phyloP scores from a whole-genome alignment of 2,113 vertebrate genomes.

The Tenebrosternarchus preto region DNA sequence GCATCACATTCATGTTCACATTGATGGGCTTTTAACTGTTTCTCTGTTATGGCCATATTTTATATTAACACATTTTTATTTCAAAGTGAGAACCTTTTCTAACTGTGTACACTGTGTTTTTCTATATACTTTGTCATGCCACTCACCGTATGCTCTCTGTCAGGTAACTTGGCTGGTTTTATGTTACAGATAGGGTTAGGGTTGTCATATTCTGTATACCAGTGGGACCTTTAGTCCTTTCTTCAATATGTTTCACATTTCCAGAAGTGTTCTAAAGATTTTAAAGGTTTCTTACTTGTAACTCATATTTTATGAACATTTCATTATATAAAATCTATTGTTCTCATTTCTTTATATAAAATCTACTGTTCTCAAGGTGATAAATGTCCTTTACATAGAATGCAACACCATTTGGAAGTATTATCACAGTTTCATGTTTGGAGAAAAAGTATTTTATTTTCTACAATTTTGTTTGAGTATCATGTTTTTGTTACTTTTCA shows the following conservation, averaged over 20 bases:
- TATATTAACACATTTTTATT: conserved; percentile 52
- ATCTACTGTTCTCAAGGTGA: conserved; percentile 1
- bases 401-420: conserved; percentile 42
- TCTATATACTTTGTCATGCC: conserved; percentile 57
- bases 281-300: conserved; percentile 39
- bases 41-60: conserved; percentile 37
- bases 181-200: conserved; percentile 63
- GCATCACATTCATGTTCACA: conserved; percentile 17
- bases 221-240: conserved; percentile 18
- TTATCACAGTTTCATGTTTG: conserved; percentile 44
- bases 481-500: conserved; percentile 28
- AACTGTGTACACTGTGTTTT: conserved; percentile 63
- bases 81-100: conserved; percentile 45
- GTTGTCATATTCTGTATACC: conserved; percentile 63
- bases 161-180: conserved; percentile 66
- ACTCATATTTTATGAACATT: conserved; percentile 34
- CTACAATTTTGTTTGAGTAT: conserved; percentile 16
- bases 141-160: conserved; percentile 66
- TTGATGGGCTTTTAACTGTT: conserved; percentile 10
- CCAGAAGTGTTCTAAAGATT: conserved; percentile 24
- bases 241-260: conserved; percentile 39
- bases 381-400: conserved; percentile 31
- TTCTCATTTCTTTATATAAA: conserved; percentile 35
- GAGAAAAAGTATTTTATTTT: conserved; percentile 17
- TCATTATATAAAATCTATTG: conserved; percentile 29